Evolutionary conservation across 2,113 vertebrate genomes (phyloP).

Genomic region (Actinemys pallida): DNA sequence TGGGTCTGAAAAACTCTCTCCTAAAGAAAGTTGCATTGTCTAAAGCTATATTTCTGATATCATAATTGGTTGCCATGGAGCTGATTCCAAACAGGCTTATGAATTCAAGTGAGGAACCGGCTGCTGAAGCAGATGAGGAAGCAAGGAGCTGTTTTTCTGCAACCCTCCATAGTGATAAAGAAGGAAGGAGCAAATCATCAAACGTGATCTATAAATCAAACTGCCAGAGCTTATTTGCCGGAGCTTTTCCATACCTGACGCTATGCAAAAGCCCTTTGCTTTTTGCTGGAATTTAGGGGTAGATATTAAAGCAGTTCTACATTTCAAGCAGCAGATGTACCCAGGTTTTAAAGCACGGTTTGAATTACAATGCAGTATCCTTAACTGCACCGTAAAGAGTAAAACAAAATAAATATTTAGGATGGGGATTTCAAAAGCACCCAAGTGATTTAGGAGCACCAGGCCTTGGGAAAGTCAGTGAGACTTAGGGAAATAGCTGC

Average conservation of each 20-base stretch:
- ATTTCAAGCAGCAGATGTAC: neutral
- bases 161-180: neutral
- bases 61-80: rapidly evolving
- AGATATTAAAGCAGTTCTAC: rapidly evolving
- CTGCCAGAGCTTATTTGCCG: rapidly evolving
- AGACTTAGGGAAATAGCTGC: constrained; percentile 17
- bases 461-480: neutral
- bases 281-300: neutral
- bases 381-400: constrained; percentile 15
- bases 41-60: neutral
- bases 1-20: neutral
- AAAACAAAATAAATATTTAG: neutral
- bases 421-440: constrained; percentile 14
- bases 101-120: neutral
- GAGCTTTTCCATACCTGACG: neutral
- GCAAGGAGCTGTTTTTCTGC: neutral
- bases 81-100: neutral
- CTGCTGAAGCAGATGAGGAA: neutral
- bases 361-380: neutral
- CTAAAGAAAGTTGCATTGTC: rapidly evolving
- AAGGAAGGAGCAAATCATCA: neutral
- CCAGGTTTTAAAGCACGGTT: neutral
- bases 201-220: neutral
- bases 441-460: constrained; percentile 33
- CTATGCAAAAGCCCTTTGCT: neutral